Conservation (phyloP, 2,888 invertebrate species). For the Lingula anatina region DNA sequence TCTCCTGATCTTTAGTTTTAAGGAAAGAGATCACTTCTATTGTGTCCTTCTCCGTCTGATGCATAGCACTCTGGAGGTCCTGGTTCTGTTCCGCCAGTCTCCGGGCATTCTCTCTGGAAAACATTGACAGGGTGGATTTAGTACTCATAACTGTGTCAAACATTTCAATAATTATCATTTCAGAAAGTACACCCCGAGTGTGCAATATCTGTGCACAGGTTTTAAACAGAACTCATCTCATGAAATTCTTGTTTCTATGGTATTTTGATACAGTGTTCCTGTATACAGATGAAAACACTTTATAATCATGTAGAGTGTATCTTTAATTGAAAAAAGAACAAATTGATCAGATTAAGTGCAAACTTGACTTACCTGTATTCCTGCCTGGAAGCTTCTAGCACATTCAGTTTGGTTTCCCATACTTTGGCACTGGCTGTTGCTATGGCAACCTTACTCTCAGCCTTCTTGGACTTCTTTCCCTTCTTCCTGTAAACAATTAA, state of each 20-base stretch:
- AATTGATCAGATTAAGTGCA: too few species aligned
- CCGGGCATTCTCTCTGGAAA: constrained; percentile 44
- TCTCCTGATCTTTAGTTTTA: constrained; percentile 48
- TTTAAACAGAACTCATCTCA: too few species aligned
- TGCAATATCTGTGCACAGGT: too few species aligned
- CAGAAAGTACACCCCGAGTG: too few species aligned
- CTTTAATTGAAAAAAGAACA: too few species aligned
- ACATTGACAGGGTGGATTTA: too few species aligned
- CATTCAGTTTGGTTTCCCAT: constrained; percentile 45
- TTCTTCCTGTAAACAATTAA: constrained; percentile 21
- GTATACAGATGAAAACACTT: too few species aligned
- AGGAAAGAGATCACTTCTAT: constrained; percentile 51
- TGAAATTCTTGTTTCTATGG: too few species aligned
- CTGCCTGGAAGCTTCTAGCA: constrained; percentile 35
- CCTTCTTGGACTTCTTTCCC: constrained; percentile 37
- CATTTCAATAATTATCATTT: too few species aligned
- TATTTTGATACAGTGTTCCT: too few species aligned
- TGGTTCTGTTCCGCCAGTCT: constrained; percentile 47
- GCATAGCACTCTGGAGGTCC: constrained; percentile 41
- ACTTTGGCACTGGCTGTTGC: constrained; percentile 46
- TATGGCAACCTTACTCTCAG: constrained; percentile 36
- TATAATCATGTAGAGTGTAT: too few species aligned
- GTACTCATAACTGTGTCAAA: too few species aligned
- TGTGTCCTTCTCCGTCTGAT: constrained; percentile 49
- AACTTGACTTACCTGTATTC: constrained; percentile 39